Evolutionary conservation across 2,797 vertebrate species (phyloP).

Genomic region (Falco columbarius): DNA sequence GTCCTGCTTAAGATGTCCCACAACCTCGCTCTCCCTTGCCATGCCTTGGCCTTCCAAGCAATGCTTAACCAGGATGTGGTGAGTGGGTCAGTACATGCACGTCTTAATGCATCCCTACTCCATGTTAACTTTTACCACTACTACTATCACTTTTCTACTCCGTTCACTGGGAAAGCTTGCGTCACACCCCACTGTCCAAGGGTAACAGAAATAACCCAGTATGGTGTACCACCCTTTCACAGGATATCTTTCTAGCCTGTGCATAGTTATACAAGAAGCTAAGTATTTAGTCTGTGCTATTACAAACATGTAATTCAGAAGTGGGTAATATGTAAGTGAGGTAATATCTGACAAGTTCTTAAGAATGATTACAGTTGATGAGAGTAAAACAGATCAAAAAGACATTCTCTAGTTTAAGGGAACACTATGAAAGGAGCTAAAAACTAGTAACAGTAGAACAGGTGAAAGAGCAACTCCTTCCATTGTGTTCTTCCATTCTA

Average conservation of each 20-base stretch:
- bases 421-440: neutral
- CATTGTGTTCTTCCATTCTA: neutral
- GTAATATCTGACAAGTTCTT: neutral
- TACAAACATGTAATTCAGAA: neutral
- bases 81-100: neutral
- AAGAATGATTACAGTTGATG: neutral
- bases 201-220: neutral
- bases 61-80: neutral
- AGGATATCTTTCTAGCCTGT: neutral
- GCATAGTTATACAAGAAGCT: fast-evolving
- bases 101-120: neutral
- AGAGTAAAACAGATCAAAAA: neutral
- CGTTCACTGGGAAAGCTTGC: neutral
- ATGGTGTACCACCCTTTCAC: neutral
- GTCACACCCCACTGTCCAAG: neutral
- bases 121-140: neutral
- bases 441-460: neutral
- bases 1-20: neutral
- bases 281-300: neutral
- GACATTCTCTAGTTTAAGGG: neutral
- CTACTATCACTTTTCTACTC: neutral
- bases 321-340: neutral
- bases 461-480: neutral
- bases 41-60: neutral
- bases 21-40: neutral